Evolutionary conservation across 64 coral and sea anemone genomes (phyloP).

Genomic region (Montipora efflorescens): DNA sequence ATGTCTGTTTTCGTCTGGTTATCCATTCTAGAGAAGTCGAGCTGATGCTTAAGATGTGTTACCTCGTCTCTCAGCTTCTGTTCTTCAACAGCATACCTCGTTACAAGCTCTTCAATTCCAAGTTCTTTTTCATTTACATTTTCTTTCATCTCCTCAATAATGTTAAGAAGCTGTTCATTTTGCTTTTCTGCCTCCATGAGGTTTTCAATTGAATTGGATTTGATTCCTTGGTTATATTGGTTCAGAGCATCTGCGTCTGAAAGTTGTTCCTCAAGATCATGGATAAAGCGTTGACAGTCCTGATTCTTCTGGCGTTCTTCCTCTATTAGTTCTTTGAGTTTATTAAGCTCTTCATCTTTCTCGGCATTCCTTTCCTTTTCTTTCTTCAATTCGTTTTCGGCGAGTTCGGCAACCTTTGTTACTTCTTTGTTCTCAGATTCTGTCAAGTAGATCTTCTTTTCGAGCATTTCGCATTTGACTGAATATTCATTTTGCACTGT

Average conservation of each 20-base stretch:
- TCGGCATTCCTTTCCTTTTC: conserved; percentile 35
- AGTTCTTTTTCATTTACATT: conserved; percentile 81
- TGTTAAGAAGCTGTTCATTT: conserved; percentile 75
- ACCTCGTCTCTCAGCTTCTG: conserved; percentile 78
- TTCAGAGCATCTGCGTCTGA: conserved; percentile 69
- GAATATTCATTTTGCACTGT: conserved; percentile 71
- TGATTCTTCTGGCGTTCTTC: conserved; percentile 54
- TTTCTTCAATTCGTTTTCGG: conserved; percentile 45
- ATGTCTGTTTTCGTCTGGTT: conserved; percentile 80
- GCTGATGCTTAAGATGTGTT: conserved; percentile 57
- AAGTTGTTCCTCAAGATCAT: conserved; percentile 65
- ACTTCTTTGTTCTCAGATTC: conserved; percentile 70
- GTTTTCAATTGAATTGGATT: conserved; percentile 81
- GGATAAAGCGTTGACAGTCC: conserved; percentile 23
- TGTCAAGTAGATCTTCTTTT: conserved; percentile 58
- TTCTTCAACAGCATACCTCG: conserved; percentile 85
- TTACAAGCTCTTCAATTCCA: conserved; percentile 85
- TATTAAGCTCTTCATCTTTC: conserved; percentile 54
- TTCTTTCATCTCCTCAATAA: conserved; percentile 82
- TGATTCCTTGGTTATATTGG: conserved; percentile 84
- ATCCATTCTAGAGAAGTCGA: conserved; percentile 81
- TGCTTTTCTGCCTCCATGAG: conserved; percentile 79
- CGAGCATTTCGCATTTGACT: conserved; percentile 83
- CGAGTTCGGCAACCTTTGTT: conserved; percentile 50
- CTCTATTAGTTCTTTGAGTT: conserved; percentile 43